phyloP scores from a whole-genome alignment of 2,888 invertebrate species.

The Acronicta leporina region DNA sequence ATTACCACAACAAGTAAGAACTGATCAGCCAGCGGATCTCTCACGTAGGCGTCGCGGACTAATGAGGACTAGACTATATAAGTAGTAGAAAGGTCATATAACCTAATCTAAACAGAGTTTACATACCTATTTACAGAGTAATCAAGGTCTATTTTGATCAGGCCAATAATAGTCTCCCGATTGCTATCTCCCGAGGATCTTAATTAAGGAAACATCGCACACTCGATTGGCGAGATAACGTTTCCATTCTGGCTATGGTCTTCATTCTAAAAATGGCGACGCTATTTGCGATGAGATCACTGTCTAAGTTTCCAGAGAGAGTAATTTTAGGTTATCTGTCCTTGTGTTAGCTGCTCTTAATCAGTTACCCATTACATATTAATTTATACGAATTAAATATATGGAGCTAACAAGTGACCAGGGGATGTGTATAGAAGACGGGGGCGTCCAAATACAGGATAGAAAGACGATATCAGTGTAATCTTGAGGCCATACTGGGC shows the following conservation, averaged over 20 bases:
- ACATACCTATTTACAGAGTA: constrained; percentile 8
- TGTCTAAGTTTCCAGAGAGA: constrained; percentile 1
- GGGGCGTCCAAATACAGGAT: no score
- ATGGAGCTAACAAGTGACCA: no score
- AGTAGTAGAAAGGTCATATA: no score
- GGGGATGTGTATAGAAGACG: no score
- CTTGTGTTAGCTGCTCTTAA: constrained; percentile 8
- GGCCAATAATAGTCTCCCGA: constrained; percentile 16
- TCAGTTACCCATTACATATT: no score
- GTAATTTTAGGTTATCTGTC: constrained; percentile 1
- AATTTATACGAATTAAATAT: no score
- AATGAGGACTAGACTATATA: no score
- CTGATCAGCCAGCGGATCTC: no score
- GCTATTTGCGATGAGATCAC: constrained; percentile 32
- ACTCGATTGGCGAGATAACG: constrained; percentile 57
- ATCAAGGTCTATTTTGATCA: constrained; percentile 27
- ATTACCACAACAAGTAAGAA: no score
- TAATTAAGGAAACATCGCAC: constrained; percentile 39
- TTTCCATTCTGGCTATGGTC: constrained; percentile 43
- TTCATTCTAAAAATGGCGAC: constrained; percentile 37
- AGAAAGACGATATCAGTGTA: no score
- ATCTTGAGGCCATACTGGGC: no score
- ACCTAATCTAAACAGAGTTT: not conserved
- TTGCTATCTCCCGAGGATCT: constrained; percentile 31
- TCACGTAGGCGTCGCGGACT: no score